Percentiles rank a stretch among this genome's conserved stretches.
phyloP scores from a whole-genome alignment of 2,888 invertebrate genomes.

The Spilarctia lutea region DNA sequence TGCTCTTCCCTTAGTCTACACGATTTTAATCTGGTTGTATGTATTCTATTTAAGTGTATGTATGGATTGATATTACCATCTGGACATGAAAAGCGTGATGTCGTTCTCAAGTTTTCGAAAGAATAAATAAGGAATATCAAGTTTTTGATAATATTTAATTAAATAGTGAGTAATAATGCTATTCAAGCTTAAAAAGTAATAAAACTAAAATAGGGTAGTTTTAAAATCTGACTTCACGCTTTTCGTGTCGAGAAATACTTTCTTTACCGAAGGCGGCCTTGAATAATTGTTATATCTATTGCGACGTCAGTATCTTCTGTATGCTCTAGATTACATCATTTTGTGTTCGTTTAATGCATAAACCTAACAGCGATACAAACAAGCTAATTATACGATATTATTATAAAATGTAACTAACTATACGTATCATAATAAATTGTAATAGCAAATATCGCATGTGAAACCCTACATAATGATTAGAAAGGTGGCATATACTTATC shows the following conservation, averaged over 20 bases:
- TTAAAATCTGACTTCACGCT: background rate
- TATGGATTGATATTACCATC: conserved; percentile 18
- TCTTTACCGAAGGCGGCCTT: conserved; percentile 50
- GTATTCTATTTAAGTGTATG: conserved; percentile 18
- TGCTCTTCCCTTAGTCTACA: conserved; percentile 23
- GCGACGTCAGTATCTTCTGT: conserved; percentile 7
- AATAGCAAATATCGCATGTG: too few species aligned
- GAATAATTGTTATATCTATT: conserved; percentile 45
- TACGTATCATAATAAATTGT: too few species aligned
- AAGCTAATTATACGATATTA: too few species aligned
- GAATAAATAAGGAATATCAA: background rate
- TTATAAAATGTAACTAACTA: too few species aligned
- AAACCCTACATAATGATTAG: too few species aligned
- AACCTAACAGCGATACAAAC: background rate
- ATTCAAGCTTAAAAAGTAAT: background rate
- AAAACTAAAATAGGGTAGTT: background rate
- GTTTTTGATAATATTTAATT: background rate
- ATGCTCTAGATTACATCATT: background rate
- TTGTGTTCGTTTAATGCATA: background rate
- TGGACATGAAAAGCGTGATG: background rate
- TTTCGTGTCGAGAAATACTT: conserved; percentile 24
- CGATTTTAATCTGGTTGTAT: conserved; percentile 16
- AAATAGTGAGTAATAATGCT: background rate
- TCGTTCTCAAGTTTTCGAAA: background rate
- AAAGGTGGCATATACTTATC: background rate